Conservation (phyloP, 2,113 vertebrate genomes). For the Eubucco bourcierii region DNA sequence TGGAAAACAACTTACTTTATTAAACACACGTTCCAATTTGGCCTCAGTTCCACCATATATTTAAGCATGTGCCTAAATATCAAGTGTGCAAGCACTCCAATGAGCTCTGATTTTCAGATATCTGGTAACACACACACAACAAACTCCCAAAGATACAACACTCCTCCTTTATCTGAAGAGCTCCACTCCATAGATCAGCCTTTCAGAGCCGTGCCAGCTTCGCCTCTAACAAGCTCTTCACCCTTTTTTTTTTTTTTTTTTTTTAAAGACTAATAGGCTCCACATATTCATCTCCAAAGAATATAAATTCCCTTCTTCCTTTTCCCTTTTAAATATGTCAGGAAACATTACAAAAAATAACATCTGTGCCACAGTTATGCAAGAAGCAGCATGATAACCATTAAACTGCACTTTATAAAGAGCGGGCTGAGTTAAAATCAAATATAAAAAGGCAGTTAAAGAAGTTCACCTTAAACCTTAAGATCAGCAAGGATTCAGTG, state of each 20-base stretch:
- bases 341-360: conserved; percentile 44
- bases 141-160: neutral
- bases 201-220: conserved; percentile 29
- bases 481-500: neutral
- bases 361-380: conserved; percentile 49
- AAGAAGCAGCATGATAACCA: conserved; percentile 12
- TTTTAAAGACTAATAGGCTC: conserved; percentile 53
- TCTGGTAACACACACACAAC: neutral
- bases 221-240: conserved; percentile 53
- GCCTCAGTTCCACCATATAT: neutral
- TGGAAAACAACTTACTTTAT: neutral
- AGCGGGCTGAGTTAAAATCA: neutral
- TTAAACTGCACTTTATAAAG: neutral
- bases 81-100: neutral
- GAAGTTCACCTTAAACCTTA: neutral
- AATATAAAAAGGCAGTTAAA: neutral
- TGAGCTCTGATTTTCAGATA: neutral
- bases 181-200: conserved; percentile 9
- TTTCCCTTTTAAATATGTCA: conserved; percentile 31
- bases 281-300: conserved; percentile 43
- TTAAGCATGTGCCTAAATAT: neutral
- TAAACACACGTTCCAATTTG: neutral
- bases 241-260: conserved; percentile 49
- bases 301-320: conserved; percentile 39
- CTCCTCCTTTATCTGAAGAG: neutral